Evolutionary conservation across 2,797 vertebrate species (phyloP).

Genomic region (Myotis findleyi): DNA sequence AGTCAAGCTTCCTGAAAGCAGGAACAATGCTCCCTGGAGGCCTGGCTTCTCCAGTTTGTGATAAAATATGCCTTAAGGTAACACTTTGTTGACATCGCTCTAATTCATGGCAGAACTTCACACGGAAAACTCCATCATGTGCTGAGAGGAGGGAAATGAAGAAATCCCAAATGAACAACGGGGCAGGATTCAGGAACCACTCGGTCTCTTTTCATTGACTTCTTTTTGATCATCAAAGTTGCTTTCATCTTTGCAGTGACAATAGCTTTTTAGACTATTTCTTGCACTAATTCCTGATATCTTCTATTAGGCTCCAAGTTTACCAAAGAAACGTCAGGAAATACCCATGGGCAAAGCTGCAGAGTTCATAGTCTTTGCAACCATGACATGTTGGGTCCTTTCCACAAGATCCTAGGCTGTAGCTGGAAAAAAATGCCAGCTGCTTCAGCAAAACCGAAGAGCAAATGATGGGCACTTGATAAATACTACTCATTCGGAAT

Average conservation of each 20-base stretch:
- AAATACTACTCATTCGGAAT: background rate
- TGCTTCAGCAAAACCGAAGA: conserved; percentile 35
- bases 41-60: conserved; percentile 33
- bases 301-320: conserved; percentile 58
- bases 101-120: conserved; percentile 79
- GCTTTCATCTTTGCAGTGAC: conserved; percentile 72
- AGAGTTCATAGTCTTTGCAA: conserved; percentile 43
- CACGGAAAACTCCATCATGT: conserved; percentile 73
- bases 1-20: background rate
- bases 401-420: conserved; percentile 39
- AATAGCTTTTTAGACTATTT: conserved; percentile 57
- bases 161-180: conserved; percentile 73
- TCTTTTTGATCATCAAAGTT: conserved; percentile 67
- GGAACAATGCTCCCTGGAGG: conserved; percentile 5
- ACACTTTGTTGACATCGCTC: conserved; percentile 73
- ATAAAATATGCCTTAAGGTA: conserved; percentile 70
- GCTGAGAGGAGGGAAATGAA: conserved; percentile 74
- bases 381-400: conserved; percentile 29
- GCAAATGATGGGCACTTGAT: background rate
- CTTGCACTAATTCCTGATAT: conserved; percentile 73
- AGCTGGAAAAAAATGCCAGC: background rate
- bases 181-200: conserved; percentile 69
- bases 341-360: conserved; percentile 59
- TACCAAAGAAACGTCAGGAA: conserved; percentile 72
- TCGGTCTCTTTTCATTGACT: conserved; percentile 64